Percentiles rank a stretch among this genome's conserved stretches.
Evolutionary conservation across 2,797 vertebrate species (phyloP).

Genomic region (Sebastolobus alascanus): DNA sequence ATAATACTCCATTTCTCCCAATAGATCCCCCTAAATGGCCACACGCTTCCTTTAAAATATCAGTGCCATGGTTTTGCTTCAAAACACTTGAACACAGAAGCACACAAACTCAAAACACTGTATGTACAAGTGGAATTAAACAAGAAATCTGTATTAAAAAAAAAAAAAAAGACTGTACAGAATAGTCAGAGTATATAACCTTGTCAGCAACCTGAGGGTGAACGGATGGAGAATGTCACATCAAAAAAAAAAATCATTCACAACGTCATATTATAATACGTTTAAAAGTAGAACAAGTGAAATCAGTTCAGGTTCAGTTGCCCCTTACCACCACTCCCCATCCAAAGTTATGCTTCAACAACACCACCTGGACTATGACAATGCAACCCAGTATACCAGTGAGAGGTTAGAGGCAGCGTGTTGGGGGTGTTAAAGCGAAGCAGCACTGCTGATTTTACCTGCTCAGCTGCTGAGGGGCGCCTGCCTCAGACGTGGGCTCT

Average conservation of each 20-base stretch:
- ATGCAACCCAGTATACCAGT: constrained; percentile 43
- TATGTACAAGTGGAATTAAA: background rate
- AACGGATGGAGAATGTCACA: background rate
- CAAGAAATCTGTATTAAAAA: background rate
- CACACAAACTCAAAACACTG: constrained; percentile 1
- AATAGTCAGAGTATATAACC: background rate
- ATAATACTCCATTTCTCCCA: too few species aligned
- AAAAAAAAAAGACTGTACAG: background rate
- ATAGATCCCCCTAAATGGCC: too few species aligned
- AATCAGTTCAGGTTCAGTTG: background rate
- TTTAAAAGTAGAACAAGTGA: background rate
- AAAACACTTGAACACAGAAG: background rate
- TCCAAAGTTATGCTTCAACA: background rate
- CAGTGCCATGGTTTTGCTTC: background rate
- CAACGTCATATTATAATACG: background rate
- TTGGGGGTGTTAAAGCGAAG: constrained; percentile 31
- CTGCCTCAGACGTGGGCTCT: constrained; percentile 61
- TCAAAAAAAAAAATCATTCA: constrained; percentile 6
- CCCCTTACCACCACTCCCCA: constrained; percentile 13
- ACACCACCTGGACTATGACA: constrained; percentile 5
- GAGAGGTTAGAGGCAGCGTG: constrained; percentile 36
- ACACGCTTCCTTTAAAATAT: background rate
- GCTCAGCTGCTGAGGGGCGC: constrained; percentile 73
- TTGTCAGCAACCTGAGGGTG: constrained; percentile 4
- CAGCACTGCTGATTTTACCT: constrained; percentile 84